Base-by-base conservation (phyloP, 2,113 vertebrate species). In the Holacanthus passer region DNA sequence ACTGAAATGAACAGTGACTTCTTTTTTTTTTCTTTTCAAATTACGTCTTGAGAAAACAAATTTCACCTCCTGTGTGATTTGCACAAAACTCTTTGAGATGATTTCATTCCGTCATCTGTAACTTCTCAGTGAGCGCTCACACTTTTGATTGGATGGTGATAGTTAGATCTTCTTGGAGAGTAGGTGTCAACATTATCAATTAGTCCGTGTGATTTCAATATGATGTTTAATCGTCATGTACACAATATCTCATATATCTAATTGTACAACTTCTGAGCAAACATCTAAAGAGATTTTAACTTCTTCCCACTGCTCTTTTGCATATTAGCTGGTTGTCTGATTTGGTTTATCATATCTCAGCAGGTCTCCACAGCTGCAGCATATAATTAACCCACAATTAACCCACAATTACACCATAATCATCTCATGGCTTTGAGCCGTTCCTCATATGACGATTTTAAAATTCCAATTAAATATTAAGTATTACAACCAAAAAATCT, bases 361-460 rank as follows among this genome's bases (percentile, higher is more conserved):
- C 69, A 70, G 74, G 80, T 87, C 83, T 88, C 79, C 31, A 43
- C 86, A 59, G 81, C 89, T 84, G 63, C 78, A 79, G 69, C 68
- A 84, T 73, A 80, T 79, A 89, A 88, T 91, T 87, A 90, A 87
- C 83, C 83, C 45, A 73, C 75, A 84, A 79, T 87, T 82, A 89
- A 81, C 82, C 74, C 64, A 56, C 79, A 74, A 72, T 83, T 84
- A 63, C 27, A 59, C 55, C n/a, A 29, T 83, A 72, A 80, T 85
- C 69, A 68, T 84, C 74, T 80, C 39, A 20, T 71, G 55, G 72
- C 80, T 84, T 65, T 78, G 58, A 88, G 87, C 68, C 35, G 64
- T 45, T 72, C 59, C 41, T 27, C 56, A 3, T 70, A 10, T 3
- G 0, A 37, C 29, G 80, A n/a, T 71, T 82, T 73, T 74, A 59